Evolutionary conservation across 1,140 invertebrate genomes (phyloP), one percentile per base, ranked within the genome.

Genomic region (Drosophila ironensis): DNA sequence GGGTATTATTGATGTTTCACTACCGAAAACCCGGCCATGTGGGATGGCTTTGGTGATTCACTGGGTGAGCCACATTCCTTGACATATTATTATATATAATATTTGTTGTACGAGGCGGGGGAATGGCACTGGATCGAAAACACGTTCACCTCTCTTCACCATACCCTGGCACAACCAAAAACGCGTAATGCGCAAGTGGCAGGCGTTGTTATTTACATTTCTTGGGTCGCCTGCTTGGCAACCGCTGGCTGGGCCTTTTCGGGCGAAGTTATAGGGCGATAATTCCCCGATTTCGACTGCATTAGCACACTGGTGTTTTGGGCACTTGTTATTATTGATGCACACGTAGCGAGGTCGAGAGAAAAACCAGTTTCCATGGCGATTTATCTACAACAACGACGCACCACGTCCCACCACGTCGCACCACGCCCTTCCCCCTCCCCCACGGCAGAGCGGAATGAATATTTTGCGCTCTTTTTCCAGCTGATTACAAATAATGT

Each of bases 301-400:
- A 66, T 9, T 5, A 25, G 45, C 35, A 50, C 37, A 46, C 54
- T 38, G 48, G 61, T 42, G 48, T 3, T 53, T 48, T 33, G 51
- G 20, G 46, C 45, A 63, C 38, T 63, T 77, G 41, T 57, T 80
- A 38, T 51, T 50, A 56, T 61, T 54, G 42, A 57, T 76, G 72
- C 77, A 82, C 76, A 81, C 66, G 45, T 60, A 76, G 59, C 77
- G 69, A 81, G 76, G 76, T 76, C 68, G 61, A 68, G 40, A 41
- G 46, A 38, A 50, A 75, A 81, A 82, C 72, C 47, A 20, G 72
- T 84, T 73, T 80, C 47, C 17, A 30, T 22, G 7, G 24, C 14
- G 30, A 25, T 66, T 52, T 54, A 38, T 70, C 64, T 70, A 37
- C 40, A 42, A 20, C 20, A 14, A 38, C 12, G 17, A 30, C 35